These are phyloP conservation scores for Artemisiospiza belli DNA, from an alignment of 2,113 vertebrate species.

Conservation along the genomic window DNA sequence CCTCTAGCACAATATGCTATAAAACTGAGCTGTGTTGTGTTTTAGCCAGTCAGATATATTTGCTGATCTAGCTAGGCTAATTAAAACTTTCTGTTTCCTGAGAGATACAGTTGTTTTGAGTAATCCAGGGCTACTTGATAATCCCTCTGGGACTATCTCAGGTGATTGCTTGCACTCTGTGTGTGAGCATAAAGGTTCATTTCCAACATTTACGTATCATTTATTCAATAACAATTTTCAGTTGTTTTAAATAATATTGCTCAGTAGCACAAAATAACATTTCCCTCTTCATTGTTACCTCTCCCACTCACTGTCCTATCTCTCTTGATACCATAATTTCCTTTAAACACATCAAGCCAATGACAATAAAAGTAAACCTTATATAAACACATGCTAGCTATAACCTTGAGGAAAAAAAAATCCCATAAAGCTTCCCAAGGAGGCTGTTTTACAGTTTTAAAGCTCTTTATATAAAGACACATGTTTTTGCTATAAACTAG, in stretches of 20 bases:
- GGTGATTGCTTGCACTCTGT: not conserved
- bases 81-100: constrained; percentile 34
- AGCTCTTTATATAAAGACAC: constrained; percentile 17
- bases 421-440: constrained; percentile 15
- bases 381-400: not conserved
- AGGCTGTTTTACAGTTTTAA: constrained; percentile 7
- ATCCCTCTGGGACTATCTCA: not conserved
- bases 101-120: not conserved
- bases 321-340: constrained; percentile 25
- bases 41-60: not conserved
- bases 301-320: not conserved
- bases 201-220: not conserved
- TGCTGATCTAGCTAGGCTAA: constrained; percentile 25
- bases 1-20: not conserved
- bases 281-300: constrained; percentile 14
- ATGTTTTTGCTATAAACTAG: not conserved
- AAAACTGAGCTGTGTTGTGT: not conserved
- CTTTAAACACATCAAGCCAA: constrained; percentile 35
- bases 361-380: constrained; percentile 33
- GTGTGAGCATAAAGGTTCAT: not conserved
- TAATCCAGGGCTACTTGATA: not conserved
- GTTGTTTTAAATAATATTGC: not conserved
- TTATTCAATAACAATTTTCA: not conserved
- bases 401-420: constrained; percentile 6
- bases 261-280: not conserved